Evolutionary conservation across 2,888 invertebrate species (phyloP).

Genomic region (Acleris cristana): DNA sequence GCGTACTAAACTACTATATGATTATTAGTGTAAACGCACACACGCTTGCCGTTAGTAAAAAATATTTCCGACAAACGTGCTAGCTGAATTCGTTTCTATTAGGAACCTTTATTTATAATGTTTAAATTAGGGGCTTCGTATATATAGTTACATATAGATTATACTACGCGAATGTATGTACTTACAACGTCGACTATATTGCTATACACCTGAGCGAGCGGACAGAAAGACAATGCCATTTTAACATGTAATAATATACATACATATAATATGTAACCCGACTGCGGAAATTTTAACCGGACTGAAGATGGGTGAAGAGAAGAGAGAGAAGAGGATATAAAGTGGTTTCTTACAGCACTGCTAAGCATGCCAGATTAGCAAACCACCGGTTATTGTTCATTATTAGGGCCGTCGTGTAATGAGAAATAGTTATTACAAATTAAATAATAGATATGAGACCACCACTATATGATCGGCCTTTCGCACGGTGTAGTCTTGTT

Average conservation of each 20-base stretch:
- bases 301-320: neutral
- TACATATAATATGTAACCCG: conserved; percentile 11
- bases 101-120: neutral
- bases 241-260: conserved; percentile 19
- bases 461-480: too few relatives aligned
- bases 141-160: conserved; percentile 37
- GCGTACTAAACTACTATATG: conserved; percentile 1
- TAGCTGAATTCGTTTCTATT: conserved; percentile 30
- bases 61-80: conserved; percentile 12
- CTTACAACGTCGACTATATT: conserved; percentile 72
- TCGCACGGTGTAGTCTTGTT: too few relatives aligned
- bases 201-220: conserved; percentile 76
- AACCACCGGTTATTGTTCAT: too few relatives aligned
- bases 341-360: too few relatives aligned
- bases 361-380: too few relatives aligned
- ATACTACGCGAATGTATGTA: conserved; percentile 58
- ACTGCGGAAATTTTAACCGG: conserved; percentile 14
- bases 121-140: conserved; percentile 30
- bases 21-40: neutral
- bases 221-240: conserved; percentile 61
- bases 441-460: too few relatives aligned
- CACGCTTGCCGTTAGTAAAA: conserved; percentile 10
- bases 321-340: too few relatives aligned
- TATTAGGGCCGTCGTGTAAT: too few relatives aligned
- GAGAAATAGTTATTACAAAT: too few relatives aligned